Evolutionary conservation across 2,888 invertebrate species (phyloP), one percentile per base, ranked within the genome.

Genomic region (Melanostoma scalare): DNA sequence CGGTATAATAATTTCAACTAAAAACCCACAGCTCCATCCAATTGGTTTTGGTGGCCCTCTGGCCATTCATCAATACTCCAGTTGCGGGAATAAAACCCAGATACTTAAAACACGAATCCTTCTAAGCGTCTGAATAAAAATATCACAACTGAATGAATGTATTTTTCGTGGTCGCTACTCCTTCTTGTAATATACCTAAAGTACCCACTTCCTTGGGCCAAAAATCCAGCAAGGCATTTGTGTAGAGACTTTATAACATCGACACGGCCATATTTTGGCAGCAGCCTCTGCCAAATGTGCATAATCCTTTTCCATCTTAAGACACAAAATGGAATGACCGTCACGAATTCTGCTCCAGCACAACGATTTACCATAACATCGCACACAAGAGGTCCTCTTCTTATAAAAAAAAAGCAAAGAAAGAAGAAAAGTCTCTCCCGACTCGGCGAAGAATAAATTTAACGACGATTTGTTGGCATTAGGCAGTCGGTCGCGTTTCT

Each of bases 251-350:
- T 33, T 6, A 33, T 44, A 53, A 46, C 63, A 31, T 6, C 9
- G 53, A 9, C 3, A 20, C 9, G 35, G 42, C 20, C 55, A 67
- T 73, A 61, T 71, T 72, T 75, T 84, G 84, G 84, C 84, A 84
- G 79, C 79, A 74, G 79, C 65, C 60, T 71, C n/a, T 84, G 79
- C 71, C 74, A 84, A 84, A 75, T 84, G 79, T 78, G 79, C 74
- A 79, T 85, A 85, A 85, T 85, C 85, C 85, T 80, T 75, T 76
- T 52, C 71, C 72, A 80, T 86, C 87, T 87, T 87, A 87, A 87
- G 87, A 86, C 87, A 86, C 86, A 80, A 87, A 87, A 86, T 84
- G 85, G 79, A 87, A 87, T 87, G 87, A 87, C 87, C 87, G 87
- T 87, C 87, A 87, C 87, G 87, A 87, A 87, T 86, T 86, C 76